A percentile compares a stretch with the other conserved stretches of the same genome.
These are phyloP conservation scores for Enteromius anoplus DNA, from an alignment of 2,797 vertebrate genomes.

Conservation along the genomic window DNA sequence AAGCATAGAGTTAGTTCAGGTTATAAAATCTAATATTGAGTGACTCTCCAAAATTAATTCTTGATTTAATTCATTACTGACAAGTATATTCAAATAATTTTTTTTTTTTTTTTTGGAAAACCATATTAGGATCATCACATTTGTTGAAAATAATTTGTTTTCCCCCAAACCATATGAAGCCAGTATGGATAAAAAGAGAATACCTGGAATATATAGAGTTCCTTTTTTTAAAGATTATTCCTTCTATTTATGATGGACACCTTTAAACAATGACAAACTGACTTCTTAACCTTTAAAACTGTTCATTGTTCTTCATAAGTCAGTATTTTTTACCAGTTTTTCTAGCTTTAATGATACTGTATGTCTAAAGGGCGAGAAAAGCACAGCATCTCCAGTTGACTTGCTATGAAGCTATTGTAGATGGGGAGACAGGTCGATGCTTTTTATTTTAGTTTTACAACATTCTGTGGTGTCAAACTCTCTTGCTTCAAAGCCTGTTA, in stretches of 20 bases:
- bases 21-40: not conserved
- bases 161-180: not conserved
- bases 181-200: not conserved
- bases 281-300: constrained; percentile 33
- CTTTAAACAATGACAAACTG: not conserved
- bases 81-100: not conserved
- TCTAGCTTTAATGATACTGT: constrained; percentile 46
- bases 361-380: constrained; percentile 42
- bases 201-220: not conserved
- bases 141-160: not conserved
- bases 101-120: not conserved
- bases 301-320: constrained; percentile 18
- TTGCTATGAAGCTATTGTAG: constrained; percentile 48
- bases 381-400: constrained; percentile 41
- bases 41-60: not conserved
- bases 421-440: constrained; percentile 55
- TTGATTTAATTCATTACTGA: not conserved
- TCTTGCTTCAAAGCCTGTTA: constrained; percentile 64
- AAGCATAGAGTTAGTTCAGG: too few relatives aligned
- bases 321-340: constrained; percentile 17
- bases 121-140: not conserved
- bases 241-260: not conserved
- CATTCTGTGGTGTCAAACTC: constrained; percentile 59
- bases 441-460: constrained; percentile 62
- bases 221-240: not conserved